A percentile compares a stretch with the other conserved stretches of the same genome.
Evolutionary conservation across 2,797 vertebrate species (phyloP).

Genomic region (Pipistrellus pipistrellus): DNA sequence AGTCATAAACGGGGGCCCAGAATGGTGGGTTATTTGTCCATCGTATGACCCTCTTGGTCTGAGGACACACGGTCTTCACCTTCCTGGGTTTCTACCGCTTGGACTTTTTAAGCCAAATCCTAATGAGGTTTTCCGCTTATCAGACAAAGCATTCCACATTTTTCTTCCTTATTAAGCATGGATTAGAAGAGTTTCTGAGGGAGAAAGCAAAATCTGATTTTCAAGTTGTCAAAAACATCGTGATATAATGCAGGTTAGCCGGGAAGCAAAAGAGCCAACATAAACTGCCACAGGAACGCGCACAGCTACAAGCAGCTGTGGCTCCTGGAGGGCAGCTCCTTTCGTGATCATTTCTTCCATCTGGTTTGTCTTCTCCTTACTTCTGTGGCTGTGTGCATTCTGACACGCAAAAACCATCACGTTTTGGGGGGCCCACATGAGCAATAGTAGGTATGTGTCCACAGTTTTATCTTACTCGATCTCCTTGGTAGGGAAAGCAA

Average conservation of each 20-base stretch:
- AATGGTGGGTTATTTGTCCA: not conserved
- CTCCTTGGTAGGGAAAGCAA: constrained; percentile 62
- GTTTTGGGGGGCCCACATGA: not conserved
- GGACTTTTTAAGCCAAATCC: constrained; percentile 73
- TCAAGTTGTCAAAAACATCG: constrained; percentile 68
- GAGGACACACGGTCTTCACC: not conserved
- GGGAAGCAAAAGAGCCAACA: constrained; percentile 66
- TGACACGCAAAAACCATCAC: not conserved
- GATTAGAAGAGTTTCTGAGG: constrained; percentile 68
- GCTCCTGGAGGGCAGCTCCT: constrained; percentile 20
- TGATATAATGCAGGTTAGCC: constrained; percentile 53
- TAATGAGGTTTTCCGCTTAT: constrained; percentile 61
- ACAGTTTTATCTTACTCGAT: constrained; percentile 25
- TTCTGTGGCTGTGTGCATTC: not conserved
- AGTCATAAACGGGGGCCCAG: not conserved
- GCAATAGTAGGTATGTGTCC: not conserved
- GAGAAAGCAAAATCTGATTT: constrained; percentile 79
- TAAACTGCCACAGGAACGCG: constrained; percentile 48
- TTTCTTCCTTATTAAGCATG: constrained; percentile 84
- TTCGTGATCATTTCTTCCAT: constrained; percentile 47
- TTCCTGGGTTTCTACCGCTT: constrained; percentile 63
- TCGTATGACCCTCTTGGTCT: constrained; percentile 39
- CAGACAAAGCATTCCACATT: constrained; percentile 72
- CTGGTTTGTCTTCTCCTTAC: constrained; percentile 45
- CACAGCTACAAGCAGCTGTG: constrained; percentile 79